These are phyloP conservation scores for Phrynocephalus vlangalii DNA, from an alignment of 2,797 vertebrate species.

Conservation along the genomic window DNA sequence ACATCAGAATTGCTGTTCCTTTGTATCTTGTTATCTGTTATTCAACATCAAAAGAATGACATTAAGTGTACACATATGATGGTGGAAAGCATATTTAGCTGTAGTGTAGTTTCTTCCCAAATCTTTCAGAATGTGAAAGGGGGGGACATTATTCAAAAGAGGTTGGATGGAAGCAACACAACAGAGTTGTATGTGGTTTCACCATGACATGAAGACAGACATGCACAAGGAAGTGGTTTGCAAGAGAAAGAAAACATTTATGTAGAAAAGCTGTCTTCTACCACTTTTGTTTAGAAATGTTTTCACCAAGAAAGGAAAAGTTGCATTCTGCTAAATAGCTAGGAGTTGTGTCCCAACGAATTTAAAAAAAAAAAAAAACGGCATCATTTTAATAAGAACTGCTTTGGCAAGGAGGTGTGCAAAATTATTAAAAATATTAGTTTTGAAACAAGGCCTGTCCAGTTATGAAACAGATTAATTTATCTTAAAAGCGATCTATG, in stretches of 20 bases:
- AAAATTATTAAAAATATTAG: slow-evolving; percentile 34
- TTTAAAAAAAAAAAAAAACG: not conserved
- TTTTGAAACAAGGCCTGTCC: not conserved
- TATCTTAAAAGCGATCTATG: slow-evolving; percentile 34
- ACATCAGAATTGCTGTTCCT: not conserved
- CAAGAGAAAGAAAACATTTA: not conserved
- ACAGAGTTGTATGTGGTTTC: not conserved
- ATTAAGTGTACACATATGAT: not conserved
- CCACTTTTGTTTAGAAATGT: not conserved
- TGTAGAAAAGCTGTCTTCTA: not conserved
- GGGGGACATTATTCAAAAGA: not conserved
- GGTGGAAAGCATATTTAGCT: not conserved
- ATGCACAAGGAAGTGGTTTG: not conserved
- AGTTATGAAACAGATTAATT: not conserved
- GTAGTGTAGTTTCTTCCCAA: not conserved
- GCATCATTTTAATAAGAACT: not conserved
- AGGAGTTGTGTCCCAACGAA: slow-evolving; percentile 17
- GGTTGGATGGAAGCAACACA: not conserved
- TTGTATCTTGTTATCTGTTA: not conserved
- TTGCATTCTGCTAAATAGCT: not conserved
- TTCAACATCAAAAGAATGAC: not conserved
- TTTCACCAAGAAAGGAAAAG: not conserved
- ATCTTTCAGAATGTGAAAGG: not conserved
- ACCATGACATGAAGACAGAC: not conserved
- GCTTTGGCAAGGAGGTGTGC: slow-evolving; percentile 23